These are phyloP conservation scores for Amphiura filiformis DNA, from an alignment of 35 echinoderm and acorn worm species.

Conservation along the genomic window DNA sequence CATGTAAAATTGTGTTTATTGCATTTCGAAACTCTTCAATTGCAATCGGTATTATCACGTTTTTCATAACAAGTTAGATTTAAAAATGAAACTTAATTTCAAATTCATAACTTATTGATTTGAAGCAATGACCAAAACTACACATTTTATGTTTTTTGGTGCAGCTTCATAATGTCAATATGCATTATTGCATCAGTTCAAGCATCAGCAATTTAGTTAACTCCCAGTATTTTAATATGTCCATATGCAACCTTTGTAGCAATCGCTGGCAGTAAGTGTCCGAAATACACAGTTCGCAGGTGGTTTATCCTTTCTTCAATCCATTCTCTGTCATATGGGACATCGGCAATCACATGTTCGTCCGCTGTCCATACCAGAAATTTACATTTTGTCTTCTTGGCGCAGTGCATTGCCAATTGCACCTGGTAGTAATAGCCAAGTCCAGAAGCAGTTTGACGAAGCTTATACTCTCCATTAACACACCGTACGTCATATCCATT, in stretches of 20 bases:
- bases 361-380: slow-evolving; percentile 44
- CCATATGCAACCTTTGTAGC: slow-evolving; percentile 4
- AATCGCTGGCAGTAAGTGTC: slow-evolving; percentile 58
- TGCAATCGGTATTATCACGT: too few relatives aligned
- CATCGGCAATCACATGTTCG: slow-evolving; percentile 45
- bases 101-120: background rate
- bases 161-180: background rate
- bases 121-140: background rate
- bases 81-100: background rate
- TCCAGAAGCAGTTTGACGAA: slow-evolving; percentile 38
- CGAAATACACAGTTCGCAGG: slow-evolving; percentile 33
- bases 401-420: slow-evolving; percentile 56
- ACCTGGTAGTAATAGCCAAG: slow-evolving; percentile 45
- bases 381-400: slow-evolving; percentile 22
- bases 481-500: background rate
- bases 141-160: background rate
- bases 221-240: slow-evolving; percentile 17
- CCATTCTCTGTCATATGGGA: slow-evolving; percentile 16
- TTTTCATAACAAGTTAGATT: too few relatives aligned
- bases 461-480: slow-evolving; percentile 9
- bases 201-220: background rate
- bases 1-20: too few relatives aligned
- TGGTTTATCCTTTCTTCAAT: slow-evolving; percentile 8
- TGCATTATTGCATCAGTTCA: background rate
- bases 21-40: too few relatives aligned